Evolutionary conservation across 2,797 vertebrate species (phyloP).

Genomic region (Triplophysa bombifrons): DNA sequence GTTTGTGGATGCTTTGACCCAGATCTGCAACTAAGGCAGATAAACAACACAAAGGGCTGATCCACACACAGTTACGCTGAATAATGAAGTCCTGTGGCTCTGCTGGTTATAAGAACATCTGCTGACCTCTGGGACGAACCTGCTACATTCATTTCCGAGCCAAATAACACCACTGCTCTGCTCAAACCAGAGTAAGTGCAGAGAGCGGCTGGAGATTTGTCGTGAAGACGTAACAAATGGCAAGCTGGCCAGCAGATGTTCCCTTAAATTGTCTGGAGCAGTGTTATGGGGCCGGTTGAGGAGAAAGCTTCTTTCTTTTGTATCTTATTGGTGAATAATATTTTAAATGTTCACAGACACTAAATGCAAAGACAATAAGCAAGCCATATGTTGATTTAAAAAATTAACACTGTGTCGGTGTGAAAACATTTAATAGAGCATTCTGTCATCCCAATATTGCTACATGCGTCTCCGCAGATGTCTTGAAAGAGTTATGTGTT

Average conservation of each 20-base stretch:
- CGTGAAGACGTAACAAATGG: slow-evolving; percentile 12
- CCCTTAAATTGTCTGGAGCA: neutral
- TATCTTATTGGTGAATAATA: neutral
- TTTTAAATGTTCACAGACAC: neutral
- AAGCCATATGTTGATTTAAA: neutral
- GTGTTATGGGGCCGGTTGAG: neutral
- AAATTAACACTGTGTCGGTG: too few relatives aligned
- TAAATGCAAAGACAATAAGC: too few relatives aligned
- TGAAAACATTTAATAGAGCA: neutral
- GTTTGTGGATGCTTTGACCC: slow-evolving; percentile 23
- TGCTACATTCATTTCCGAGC: slow-evolving; percentile 3
- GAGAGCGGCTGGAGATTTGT: slow-evolving; percentile 20
- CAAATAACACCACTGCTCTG: slow-evolving; percentile 5
- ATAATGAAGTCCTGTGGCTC: slow-evolving; percentile 33
- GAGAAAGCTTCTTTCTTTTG: neutral
- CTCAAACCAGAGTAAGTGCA: slow-evolving; percentile 18
- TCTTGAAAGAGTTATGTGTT: neutral
- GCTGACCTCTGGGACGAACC: slow-evolving; percentile 38
- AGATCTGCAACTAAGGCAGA: slow-evolving; percentile 16
- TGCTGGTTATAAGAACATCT: slow-evolving; percentile 36
- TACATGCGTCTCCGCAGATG: too few relatives aligned
- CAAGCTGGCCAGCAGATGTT: slow-evolving; percentile 36
- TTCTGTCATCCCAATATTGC: neutral
- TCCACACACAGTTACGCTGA: slow-evolving; percentile 23
- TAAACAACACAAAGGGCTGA: neutral